These are phyloP conservation scores for Addax nasomaculatus DNA, from an alignment of 2,113 vertebrate genomes.

Conservation along the genomic window DNA sequence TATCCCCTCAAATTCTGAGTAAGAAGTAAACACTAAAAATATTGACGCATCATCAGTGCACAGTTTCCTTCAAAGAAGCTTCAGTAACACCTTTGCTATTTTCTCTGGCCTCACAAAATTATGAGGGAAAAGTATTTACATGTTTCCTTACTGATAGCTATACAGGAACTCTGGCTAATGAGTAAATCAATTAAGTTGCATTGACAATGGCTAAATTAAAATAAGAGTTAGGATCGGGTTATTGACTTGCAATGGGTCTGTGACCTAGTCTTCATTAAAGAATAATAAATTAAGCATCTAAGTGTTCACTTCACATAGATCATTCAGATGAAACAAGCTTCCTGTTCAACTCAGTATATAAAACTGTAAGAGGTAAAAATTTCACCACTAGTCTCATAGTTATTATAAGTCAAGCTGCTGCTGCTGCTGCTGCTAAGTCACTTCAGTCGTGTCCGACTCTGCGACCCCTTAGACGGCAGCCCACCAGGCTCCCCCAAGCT, in stretches of 20 bases:
- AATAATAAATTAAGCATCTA: neutral
- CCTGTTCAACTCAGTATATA: neutral
- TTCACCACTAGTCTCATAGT: neutral
- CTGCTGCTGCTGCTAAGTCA: too few relatives aligned
- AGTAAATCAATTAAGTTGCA: neutral
- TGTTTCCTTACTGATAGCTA: neutral
- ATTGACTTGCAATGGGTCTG: neutral
- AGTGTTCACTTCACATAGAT: neutral
- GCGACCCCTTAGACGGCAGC: too few relatives aligned
- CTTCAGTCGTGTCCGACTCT: too few relatives aligned
- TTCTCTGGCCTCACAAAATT: neutral
- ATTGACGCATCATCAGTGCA: neutral
- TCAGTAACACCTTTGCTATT: neutral
- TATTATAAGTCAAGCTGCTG: neutral
- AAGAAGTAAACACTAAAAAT: neutral
- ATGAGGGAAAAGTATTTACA: neutral
- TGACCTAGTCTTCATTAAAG: slow-evolving; percentile 16
- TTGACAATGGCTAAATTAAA: neutral
- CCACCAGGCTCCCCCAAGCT: too few relatives aligned
- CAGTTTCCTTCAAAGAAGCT: neutral
- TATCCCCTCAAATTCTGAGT: neutral
- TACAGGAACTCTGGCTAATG: neutral
- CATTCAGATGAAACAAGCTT: neutral
- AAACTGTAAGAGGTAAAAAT: neutral
- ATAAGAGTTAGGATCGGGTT: neutral